phyloP scores from a whole-genome alignment of 2,888 invertebrate genomes.

The Dynastes hyllus region DNA sequence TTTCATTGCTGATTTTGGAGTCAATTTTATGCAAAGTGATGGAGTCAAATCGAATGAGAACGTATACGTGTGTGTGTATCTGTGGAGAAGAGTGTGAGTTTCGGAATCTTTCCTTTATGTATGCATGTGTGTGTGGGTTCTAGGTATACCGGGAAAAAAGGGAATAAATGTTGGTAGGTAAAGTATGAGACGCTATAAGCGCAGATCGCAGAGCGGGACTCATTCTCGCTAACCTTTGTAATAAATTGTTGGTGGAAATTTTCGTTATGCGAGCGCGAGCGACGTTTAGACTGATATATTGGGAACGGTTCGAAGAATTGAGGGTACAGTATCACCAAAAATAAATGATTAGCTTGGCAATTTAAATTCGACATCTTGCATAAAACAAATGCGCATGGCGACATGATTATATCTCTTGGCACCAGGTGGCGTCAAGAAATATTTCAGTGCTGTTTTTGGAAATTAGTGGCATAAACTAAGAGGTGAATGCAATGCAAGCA shows the following conservation, averaged over 20 bases:
- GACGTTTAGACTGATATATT: not conserved
- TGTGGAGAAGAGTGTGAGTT: not conserved
- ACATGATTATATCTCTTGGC: no score
- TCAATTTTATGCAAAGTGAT: constrained; percentile 60
- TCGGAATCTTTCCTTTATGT: not conserved
- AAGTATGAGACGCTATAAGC: constrained; percentile 24
- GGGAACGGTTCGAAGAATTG: no score
- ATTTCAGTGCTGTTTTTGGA: no score
- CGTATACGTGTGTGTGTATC: constrained; percentile 37
- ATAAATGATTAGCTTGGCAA: no score
- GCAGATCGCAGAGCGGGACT: constrained; percentile 9
- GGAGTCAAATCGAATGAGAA: constrained; percentile 58
- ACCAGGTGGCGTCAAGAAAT: no score
- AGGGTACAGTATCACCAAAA: no score
- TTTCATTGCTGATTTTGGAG: constrained; percentile 58
- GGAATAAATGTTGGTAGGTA: constrained; percentile 25
- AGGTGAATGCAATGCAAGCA: no score
- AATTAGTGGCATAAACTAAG: no score
- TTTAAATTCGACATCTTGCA: no score
- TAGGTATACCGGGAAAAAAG: not conserved
- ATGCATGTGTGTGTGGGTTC: no score
- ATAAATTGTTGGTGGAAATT: constrained; percentile 27
- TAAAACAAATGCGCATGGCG: no score
- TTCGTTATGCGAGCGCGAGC: constrained; percentile 1
- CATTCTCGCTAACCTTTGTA: constrained; percentile 2